These are phyloP conservation scores for Heterohyrax brucei DNA, from an alignment of 2,797 vertebrate genomes.

Conservation along the genomic window DNA sequence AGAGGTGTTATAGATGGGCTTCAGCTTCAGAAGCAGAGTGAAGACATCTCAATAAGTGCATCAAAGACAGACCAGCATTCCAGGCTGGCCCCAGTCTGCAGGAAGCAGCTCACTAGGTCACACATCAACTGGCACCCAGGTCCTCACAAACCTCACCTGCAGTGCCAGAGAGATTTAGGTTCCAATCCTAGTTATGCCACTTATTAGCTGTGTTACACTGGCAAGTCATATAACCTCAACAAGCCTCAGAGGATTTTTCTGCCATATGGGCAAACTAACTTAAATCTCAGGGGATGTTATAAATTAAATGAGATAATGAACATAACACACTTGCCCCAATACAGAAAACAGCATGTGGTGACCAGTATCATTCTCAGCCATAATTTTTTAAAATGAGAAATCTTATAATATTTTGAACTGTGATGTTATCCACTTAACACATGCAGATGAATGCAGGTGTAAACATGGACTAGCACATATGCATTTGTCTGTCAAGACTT, in stretches of 20 bases:
- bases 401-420: not conserved
- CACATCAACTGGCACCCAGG: rapidly evolving
- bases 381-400: not conserved
- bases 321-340: not conserved
- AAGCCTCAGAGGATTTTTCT: not conserved
- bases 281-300: not conserved
- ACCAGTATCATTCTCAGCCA: not conserved
- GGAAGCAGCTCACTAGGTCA: not conserved
- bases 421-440: not conserved
- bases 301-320: not conserved
- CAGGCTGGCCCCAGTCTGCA: rapidly evolving
- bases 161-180: not conserved
- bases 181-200: not conserved
- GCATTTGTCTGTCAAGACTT: not conserved
- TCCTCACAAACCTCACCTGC: not conserved
- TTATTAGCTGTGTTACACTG: not conserved
- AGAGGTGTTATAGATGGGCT: not conserved
- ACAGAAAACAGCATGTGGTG: not conserved
- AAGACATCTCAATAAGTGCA: not conserved
- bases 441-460: not conserved
- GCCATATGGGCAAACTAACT: not conserved
- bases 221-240: not conserved
- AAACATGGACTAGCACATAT: not conserved
- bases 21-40: not conserved
- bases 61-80: not conserved